A percentile compares a stretch with the other conserved stretches of the same genome.
These are phyloP conservation scores for Origma solitaria DNA, from an alignment of 2,113 vertebrate genomes.

Conservation along the genomic window DNA sequence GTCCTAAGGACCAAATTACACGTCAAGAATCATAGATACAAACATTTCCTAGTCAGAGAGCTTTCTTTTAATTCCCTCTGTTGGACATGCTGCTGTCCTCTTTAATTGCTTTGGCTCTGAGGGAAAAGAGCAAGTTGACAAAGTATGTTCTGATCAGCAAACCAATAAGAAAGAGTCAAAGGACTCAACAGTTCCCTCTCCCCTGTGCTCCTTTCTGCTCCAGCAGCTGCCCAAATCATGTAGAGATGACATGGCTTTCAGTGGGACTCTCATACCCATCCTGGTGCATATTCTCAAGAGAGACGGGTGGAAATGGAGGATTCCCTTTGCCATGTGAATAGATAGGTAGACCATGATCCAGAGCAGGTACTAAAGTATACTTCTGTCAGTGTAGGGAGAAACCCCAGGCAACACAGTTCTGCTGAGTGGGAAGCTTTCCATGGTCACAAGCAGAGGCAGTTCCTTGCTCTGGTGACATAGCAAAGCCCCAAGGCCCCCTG, in stretches of 20 bases:
- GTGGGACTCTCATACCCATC: background rate
- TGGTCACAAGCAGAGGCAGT: background rate
- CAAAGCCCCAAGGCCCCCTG: background rate
- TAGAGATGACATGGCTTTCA: background rate
- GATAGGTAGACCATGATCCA: background rate
- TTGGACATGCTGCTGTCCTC: background rate
- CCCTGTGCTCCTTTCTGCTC: background rate
- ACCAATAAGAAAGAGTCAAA: background rate
- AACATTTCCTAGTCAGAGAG: background rate
- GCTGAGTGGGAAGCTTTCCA: background rate
- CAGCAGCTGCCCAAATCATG: background rate
- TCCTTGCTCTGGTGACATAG: rapidly evolving
- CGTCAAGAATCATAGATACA: background rate
- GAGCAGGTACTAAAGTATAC: background rate
- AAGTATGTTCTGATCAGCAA: background rate
- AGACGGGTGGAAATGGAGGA: background rate
- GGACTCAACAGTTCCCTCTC: background rate
- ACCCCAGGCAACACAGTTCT: background rate
- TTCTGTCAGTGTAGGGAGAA: background rate
- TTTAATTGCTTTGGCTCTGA: background rate
- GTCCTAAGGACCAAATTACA: background rate
- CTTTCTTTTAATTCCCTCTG: background rate
- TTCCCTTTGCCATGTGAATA: background rate
- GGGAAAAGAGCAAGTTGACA: background rate
- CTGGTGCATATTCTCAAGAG: background rate